Evolutionary conservation across 2,113 vertebrate genomes (phyloP).

Genomic region (Rhabdomys dilectus): DNA sequence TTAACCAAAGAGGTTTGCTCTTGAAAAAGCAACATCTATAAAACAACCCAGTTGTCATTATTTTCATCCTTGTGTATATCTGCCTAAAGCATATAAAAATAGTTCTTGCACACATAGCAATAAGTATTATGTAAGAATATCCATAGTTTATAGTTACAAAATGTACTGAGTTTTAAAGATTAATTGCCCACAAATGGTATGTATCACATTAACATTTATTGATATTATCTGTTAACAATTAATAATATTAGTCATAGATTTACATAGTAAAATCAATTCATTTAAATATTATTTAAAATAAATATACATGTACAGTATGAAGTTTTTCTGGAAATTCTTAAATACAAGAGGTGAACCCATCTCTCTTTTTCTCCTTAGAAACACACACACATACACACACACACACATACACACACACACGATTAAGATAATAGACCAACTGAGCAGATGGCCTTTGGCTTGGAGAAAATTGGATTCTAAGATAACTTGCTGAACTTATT

Average conservation of each 20-base stretch:
- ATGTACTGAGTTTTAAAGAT: neutral
- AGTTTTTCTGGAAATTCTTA: neutral
- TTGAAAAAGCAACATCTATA: neutral
- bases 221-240: neutral
- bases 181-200: neutral
- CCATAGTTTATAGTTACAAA: neutral
- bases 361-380: neutral
- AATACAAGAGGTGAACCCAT: neutral
- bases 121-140: neutral
- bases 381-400: neutral
- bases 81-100: neutral
- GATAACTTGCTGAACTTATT: slow-evolving; percentile 79
- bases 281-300: neutral
- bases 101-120: neutral
- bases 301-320: neutral
- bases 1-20: neutral
- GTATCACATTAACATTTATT: neutral
- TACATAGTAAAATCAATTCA: neutral
- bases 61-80: neutral
- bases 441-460: slow-evolving; percentile 74
- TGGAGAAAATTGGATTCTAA: slow-evolving; percentile 74
- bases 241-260: neutral
- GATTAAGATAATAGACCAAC: neutral
- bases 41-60: rapidly evolving
- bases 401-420: neutral